Percentiles rank a stretch among this genome's conserved stretches.
Conservation (phyloP, 1,140 invertebrate species). For the Paralvinella palmiformis region DNA sequence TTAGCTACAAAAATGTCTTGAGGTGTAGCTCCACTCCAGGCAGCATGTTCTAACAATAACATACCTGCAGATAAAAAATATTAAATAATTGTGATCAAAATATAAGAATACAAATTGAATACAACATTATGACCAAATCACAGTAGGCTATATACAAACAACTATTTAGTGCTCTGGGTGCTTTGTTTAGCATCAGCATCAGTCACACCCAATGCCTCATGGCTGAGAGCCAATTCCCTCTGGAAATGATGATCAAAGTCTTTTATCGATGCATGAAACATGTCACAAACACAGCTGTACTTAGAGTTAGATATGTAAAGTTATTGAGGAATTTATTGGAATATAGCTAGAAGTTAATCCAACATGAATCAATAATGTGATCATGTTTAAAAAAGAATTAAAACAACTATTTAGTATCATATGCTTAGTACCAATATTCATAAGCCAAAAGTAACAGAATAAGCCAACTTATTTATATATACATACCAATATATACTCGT, state of each 20-base stretch:
- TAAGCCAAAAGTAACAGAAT: neutral
- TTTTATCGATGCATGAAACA: too few relatives aligned
- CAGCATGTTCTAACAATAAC: conserved; percentile 50
- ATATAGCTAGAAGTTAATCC: neutral
- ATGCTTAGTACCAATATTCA: conserved; percentile 1
- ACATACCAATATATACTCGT: conserved; percentile 50
- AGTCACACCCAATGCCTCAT: conserved; percentile 3
- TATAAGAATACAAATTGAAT: conserved; percentile 11
- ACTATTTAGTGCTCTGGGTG: neutral
- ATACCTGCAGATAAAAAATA: conserved; percentile 32
- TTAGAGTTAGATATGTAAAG: neutral
- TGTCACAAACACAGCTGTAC: too few relatives aligned
- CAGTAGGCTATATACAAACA: neutral
- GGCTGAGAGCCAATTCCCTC: too few relatives aligned
- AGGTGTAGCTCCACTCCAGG: conserved; percentile 26
- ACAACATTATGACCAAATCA: neutral
- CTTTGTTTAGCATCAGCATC: neutral
- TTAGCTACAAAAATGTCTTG: conserved; percentile 39
- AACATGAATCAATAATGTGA: neutral
- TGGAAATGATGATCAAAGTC: neutral
- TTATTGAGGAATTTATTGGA: neutral
- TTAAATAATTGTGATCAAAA: neutral
- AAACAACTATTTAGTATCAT: neutral
- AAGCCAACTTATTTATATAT: neutral
- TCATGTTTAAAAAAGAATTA: neutral